Base-by-base conservation (phyloP, 2,113 vertebrate genomes). In the Myiopsitta monachus region DNA sequence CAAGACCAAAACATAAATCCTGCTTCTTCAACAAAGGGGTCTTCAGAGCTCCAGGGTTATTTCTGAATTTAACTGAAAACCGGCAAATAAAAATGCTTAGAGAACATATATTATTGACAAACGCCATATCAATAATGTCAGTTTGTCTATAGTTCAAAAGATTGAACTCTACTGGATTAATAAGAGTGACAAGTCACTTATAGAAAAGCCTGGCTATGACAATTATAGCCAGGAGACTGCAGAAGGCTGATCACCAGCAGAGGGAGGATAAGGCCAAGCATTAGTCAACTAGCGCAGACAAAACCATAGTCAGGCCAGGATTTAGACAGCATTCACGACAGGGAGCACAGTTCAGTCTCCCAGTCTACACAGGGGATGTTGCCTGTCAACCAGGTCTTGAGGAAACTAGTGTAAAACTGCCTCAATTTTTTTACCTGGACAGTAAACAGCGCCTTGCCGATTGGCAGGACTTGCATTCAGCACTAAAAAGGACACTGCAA, bases 61-160 rank as follows among this genome's bases (percentile, higher is more conserved):
- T 91, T 70, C 51, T 89, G 17, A 72, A 76, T 62, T 82, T 66
- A 82, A 78, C 72, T 5, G 7, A 17, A 69, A 94, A 89, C 41
- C 1, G 52, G 24, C n/a, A 72, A 76, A 68, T 26, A 54, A 84
- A 73, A 84, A 91, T 5, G 17, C 24, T 55, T 39, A 54, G 8
- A 33, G 38, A 67, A 68, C 2, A 7, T 11, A 13, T 28, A 57
- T 54, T 47, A 66, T 9, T 26, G 28, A 69, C n/a, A 74, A 77
- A 81, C 6, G 1, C 7, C 14, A 15, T 63, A 88, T 87, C 55
- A 83, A 18, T 43, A 55, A 55, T 1, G 1, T 70, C 17, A 61
- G 0, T 6, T 6, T 28, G 14, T 61, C 80, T 0, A 0, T 12
- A 44, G 43, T 44, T 17, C 43, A 28, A 72, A 94, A 81, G 38